Evolutionary conservation across 2,797 vertebrate species (phyloP).

Genomic region (Syncerus caffer): DNA sequence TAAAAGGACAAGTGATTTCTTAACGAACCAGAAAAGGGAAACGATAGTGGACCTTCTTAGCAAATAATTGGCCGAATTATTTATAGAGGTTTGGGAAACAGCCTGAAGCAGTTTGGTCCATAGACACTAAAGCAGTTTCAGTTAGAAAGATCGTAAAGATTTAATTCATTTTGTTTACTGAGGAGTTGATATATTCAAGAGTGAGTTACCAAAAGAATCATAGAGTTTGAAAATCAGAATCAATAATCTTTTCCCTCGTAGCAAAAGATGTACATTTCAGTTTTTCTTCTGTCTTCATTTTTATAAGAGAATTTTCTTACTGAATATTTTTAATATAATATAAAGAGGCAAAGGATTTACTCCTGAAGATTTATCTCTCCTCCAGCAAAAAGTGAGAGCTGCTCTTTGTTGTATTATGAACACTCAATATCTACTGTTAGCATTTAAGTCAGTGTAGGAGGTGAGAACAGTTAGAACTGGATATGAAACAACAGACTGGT

Average conservation of each 20-base stretch:
- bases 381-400: neutral
- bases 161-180: slow-evolving; percentile 51
- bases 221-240: slow-evolving; percentile 14
- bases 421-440: neutral
- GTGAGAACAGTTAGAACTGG: neutral
- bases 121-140: neutral
- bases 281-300: slow-evolving; percentile 34
- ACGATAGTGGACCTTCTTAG: neutral
- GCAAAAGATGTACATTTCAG: neutral
- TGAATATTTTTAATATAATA: neutral
- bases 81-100: slow-evolving; percentile 33
- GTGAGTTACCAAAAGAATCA: slow-evolving; percentile 22
- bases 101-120: neutral
- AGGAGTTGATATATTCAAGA: slow-evolving; percentile 23
- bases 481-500: neutral
- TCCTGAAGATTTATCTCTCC: neutral
- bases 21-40: slow-evolving; percentile 38
- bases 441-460: neutral
- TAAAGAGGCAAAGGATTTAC: slow-evolving; percentile 7
- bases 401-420: neutral
- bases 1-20: slow-evolving; percentile 41
- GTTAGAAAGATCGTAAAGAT: neutral
- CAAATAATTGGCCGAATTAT: slow-evolving; percentile 31
- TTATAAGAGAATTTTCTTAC: slow-evolving; percentile 24
- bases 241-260: neutral